Evolutionary conservation across 2,113 vertebrate genomes (phyloP).

Genomic region (Oreochromis spilurus): DNA sequence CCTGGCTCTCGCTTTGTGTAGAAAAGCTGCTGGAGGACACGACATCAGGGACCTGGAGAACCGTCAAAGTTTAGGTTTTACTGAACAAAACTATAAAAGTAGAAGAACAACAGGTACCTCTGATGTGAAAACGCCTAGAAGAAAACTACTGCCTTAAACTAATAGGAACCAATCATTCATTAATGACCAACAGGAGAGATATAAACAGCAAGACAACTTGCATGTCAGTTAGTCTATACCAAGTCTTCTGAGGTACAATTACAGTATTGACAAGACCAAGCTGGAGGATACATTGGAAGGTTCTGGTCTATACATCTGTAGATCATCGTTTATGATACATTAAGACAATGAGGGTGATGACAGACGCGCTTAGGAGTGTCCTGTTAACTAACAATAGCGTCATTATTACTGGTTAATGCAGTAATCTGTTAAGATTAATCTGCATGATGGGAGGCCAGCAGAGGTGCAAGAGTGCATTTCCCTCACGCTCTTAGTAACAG

Average conservation of each 20-base stretch:
- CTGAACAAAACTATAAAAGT: neutral
- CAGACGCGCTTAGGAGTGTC: neutral
- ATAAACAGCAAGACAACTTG: neutral
- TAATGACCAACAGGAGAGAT: neutral
- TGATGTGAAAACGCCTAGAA: neutral
- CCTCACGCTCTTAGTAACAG: neutral
- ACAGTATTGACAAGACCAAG: neutral
- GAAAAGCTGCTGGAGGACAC: conserved; percentile 31
- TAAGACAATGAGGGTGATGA: neutral
- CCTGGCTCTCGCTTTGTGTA: neutral
- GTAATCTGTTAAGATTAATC: neutral
- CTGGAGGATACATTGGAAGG: neutral
- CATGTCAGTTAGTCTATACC: neutral
- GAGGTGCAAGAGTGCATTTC: neutral
- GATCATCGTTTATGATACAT: neutral
- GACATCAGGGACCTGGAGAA: conserved; percentile 54
- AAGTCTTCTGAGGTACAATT: neutral
- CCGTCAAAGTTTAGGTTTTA: neutral
- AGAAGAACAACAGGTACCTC: neutral
- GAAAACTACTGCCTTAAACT: neutral
- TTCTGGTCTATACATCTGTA: neutral
- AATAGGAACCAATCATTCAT: neutral
- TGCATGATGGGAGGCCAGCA: neutral
- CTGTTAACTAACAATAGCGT: neutral
- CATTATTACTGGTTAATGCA: neutral